These are phyloP conservation scores for Balearica regulorum DNA, from an alignment of 2,797 vertebrate species.

Conservation along the genomic window DNA sequence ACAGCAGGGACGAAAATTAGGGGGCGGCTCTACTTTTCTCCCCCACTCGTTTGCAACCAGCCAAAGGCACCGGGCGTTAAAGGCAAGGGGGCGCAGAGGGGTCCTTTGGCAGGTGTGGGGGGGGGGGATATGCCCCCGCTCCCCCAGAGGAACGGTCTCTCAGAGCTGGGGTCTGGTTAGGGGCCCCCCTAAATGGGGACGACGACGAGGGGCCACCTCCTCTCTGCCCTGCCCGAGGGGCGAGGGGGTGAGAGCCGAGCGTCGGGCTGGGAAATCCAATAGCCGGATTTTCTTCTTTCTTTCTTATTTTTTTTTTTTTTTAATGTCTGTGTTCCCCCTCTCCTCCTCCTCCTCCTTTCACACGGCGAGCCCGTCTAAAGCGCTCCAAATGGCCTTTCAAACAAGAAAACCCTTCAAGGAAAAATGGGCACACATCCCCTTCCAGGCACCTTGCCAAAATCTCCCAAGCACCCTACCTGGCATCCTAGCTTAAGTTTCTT, in stretches of 20 bases:
- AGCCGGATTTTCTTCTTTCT: neutral
- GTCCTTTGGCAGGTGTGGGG: neutral
- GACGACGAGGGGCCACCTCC: neutral
- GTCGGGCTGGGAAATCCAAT: neutral
- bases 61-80: neutral
- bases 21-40: neutral
- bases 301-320: neutral
- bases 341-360: neutral
- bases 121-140: neutral
- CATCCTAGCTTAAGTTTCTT: conserved; percentile 80
- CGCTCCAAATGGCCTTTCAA: conserved; percentile 47
- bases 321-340: neutral
- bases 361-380: conserved; percentile 6
- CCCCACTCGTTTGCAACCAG: neutral
- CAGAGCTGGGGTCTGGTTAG: neutral
- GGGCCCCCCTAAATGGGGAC: neutral
- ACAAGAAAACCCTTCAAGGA: conserved; percentile 39
- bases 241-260: neutral
- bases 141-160: neutral
- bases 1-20: neutral
- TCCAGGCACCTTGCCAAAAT: conserved; percentile 85
- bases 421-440: conserved; percentile 77
- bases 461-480: conserved; percentile 81
- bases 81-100: neutral
- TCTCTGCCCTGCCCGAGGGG: neutral